These are phyloP conservation scores for Tribolium madens DNA, from an alignment of 1,140 invertebrate genomes.

Conservation along the genomic window DNA sequence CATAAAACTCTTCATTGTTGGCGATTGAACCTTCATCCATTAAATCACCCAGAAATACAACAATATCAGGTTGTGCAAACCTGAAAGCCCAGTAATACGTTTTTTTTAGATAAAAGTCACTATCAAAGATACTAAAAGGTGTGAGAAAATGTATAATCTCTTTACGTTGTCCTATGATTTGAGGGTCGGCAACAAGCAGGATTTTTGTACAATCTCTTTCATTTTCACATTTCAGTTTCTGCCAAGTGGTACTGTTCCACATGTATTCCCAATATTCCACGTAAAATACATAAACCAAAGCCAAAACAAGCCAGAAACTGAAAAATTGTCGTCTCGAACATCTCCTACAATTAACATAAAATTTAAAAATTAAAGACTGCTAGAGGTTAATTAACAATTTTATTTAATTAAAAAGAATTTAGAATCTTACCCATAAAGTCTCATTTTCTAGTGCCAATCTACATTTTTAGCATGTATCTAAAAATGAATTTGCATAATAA, in stretches of 20 bases:
- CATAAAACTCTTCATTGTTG: constrained; percentile 74
- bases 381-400: neutral
- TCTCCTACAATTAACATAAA: constrained; percentile 5
- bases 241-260: constrained; percentile 65
- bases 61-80: constrained; percentile 85
- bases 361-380: neutral
- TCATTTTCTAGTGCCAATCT: neutral
- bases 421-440: neutral
- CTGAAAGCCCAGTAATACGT: constrained; percentile 80
- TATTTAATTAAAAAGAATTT: neutral
- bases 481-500: neutral
- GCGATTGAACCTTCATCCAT: constrained; percentile 92
- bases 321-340: neutral
- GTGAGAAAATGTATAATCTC: constrained; percentile 72
- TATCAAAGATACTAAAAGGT: constrained; percentile 79
- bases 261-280: constrained; percentile 52
- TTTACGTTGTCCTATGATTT: constrained; percentile 84
- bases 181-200: constrained; percentile 92
- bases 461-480: neutral
- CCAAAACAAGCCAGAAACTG: neutral
- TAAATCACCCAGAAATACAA: constrained; percentile 91
- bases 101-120: constrained; percentile 83
- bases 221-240: constrained; percentile 67
- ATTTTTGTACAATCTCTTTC: constrained; percentile 74
- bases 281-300: constrained; percentile 44